A percentile compares a stretch with the other conserved stretches of the same genome.
These are phyloP conservation scores for Urocitellus parryii DNA, from an alignment of 2,113 vertebrate genomes.

Conservation along the genomic window DNA sequence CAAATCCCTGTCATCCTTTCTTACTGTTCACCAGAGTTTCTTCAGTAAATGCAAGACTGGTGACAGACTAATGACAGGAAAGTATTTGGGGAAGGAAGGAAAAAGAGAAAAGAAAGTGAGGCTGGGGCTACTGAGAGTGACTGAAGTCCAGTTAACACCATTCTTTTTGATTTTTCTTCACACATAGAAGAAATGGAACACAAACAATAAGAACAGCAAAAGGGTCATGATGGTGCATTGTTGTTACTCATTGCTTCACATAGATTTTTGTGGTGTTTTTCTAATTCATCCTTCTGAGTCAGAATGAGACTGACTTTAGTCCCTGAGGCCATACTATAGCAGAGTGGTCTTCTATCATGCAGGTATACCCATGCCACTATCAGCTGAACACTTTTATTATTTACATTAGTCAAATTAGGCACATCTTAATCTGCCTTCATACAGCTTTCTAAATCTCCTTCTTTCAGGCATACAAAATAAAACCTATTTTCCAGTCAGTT, in stretches of 20 bases:
- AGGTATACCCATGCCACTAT: neutral
- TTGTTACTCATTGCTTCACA: neutral
- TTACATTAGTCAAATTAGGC: neutral
- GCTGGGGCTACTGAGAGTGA: neutral
- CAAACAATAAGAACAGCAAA: neutral
- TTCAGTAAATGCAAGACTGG: neutral
- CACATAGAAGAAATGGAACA: neutral
- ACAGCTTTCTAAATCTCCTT: neutral
- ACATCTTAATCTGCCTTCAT: neutral
- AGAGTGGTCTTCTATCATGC: neutral
- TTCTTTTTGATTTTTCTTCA: neutral
- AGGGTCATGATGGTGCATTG: neutral
- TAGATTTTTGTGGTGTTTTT: neutral
- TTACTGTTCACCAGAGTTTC: neutral
- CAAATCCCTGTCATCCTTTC: neutral
- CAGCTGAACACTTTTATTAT: neutral
- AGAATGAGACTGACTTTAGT: neutral
- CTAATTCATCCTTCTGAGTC: neutral
- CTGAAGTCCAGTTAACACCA: neutral
- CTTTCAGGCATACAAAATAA: neutral
- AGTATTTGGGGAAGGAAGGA: neutral
- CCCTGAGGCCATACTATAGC: neutral
- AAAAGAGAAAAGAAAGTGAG: neutral
- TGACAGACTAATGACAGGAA: neutral
- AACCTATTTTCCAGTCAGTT: neutral